These are phyloP conservation scores for Drosophila sucinea DNA, from an alignment of 1,140 invertebrate species.

Conservation along the genomic window DNA sequence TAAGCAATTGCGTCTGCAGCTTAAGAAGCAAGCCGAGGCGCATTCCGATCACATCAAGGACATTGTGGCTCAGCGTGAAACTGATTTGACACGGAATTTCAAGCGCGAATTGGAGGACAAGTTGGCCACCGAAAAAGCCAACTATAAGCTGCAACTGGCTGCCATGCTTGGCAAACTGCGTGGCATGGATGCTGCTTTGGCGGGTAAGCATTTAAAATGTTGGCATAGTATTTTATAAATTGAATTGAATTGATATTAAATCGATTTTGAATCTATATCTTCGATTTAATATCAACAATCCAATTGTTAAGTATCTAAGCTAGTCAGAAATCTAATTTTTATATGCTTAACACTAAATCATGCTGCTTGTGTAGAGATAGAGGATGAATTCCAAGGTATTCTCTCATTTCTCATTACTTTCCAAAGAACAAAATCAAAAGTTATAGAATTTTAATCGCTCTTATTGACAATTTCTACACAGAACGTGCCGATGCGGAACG, in stretches of 20 bases:
- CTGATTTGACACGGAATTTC: conserved; percentile 87
- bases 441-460: neutral
- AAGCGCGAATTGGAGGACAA: conserved; percentile 88
- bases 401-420: neutral
- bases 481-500: conserved; percentile 91
- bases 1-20: conserved; percentile 88
- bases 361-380: conserved; percentile 77
- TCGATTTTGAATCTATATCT: neutral
- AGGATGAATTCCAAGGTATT: conserved; percentile 81
- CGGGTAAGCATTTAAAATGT: conserved; percentile 86
- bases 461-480: conserved; percentile 68
- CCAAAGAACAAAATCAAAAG: conserved; percentile 4
- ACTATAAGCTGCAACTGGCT: conserved; percentile 91
- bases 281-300: neutral
- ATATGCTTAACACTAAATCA: conserved; percentile 25
- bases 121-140: conserved; percentile 87
- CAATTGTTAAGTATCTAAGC: neutral
- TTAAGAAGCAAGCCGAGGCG: conserved; percentile 91
- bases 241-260: conserved; percentile 9
- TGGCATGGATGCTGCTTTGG: conserved; percentile 94
- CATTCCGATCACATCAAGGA: conserved; percentile 93
- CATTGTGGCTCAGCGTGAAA: conserved; percentile 88
- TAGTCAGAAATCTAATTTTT: conserved; percentile 32
- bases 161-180: conserved; percentile 91
- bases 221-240: neutral